Evolutionary conservation across 2,113 vertebrate species (phyloP), one percentile per base, ranked within the genome.

Genomic region (Limanda limanda): DNA sequence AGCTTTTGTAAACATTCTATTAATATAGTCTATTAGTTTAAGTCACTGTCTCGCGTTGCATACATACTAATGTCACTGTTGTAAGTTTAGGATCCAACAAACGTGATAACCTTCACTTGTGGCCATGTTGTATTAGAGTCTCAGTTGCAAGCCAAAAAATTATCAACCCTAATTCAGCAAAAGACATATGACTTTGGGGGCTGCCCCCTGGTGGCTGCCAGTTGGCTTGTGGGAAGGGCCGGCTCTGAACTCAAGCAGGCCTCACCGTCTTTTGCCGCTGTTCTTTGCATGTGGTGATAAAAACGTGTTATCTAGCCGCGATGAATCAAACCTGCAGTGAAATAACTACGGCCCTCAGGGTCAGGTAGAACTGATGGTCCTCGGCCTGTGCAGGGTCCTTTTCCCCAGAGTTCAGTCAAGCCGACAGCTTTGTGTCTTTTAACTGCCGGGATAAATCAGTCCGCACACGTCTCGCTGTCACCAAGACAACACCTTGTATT

Each of bases 401-500:
- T 31, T 86, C 71, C 81, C 85, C 55, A 18, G 40, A 31, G 75
- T 83, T 82, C 40, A 62, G 81, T 81, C 71, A 52, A 70, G 71
- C 66, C 48, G 76, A 84, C 83, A 85, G 83, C 76, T 76, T 37
- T 14, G 79, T 81, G 74, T 90, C 86, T 69, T 75, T 85, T 80
- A 86, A 85, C 80, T 76, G 74, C 87, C 68, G 76, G 73, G 78
- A 83, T 77, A 67, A 84, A 88, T 88, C 86, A 73, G 65, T 17
- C 54, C 35, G 45, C 83, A 74, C 84, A 81, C 76, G 73, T 84
- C 82, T 78, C 74, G 70, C 82, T 78, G 83, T 93, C 88, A 74
- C 85, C 91, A 86, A 48, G 87, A 82, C 89, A 89, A 90, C 88
- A 58, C 67, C 37, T 67, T 75, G 69, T 40, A 83, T 77, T 70